phyloP scores from a whole-genome alignment of 2,888 invertebrate genomes.

The Folsomia candida region DNA sequence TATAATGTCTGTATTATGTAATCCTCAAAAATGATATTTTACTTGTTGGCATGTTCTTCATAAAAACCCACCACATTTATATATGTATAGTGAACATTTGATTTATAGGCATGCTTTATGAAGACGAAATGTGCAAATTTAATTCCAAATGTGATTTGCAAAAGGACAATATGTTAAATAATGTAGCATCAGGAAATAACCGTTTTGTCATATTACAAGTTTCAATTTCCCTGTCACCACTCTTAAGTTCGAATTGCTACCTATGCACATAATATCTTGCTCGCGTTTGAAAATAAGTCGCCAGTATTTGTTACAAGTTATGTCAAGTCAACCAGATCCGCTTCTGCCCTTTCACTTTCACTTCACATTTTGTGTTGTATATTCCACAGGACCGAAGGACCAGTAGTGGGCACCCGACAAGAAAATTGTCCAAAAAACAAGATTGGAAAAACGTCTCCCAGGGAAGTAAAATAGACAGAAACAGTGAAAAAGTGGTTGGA shows the following conservation, averaged over 20 bases:
- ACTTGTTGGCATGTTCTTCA: not conserved
- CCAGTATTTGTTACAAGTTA: not conserved
- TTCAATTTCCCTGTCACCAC: too few species aligned
- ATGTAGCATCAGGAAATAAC: too few species aligned
- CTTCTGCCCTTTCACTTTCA: not conserved
- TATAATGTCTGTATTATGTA: not conserved
- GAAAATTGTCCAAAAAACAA: conserved; percentile 20
- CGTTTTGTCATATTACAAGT: too few species aligned
- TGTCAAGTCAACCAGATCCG: not conserved
- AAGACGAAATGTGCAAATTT: too few species aligned
- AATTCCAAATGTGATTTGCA: too few species aligned
- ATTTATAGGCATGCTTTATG: too few species aligned
- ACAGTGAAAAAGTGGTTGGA: conserved; percentile 4
- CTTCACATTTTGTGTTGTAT: not conserved
- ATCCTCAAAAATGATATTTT: not conserved
- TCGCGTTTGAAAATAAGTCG: not conserved
- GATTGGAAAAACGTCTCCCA: conserved; percentile 9
- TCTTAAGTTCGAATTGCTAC: too few species aligned
- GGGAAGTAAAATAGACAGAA: conserved; percentile 16
- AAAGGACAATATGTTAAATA: too few species aligned
- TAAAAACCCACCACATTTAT: not conserved
- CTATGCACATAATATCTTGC: not conserved
- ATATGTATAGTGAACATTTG: too few species aligned
- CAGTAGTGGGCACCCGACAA: conserved; percentile 9
- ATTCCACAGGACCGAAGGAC: not conserved